Percentiles rank a stretch among this genome's conserved stretches.
Conservation (phyloP, 2,888 invertebrate genomes). For the Drosophila anceps region DNA sequence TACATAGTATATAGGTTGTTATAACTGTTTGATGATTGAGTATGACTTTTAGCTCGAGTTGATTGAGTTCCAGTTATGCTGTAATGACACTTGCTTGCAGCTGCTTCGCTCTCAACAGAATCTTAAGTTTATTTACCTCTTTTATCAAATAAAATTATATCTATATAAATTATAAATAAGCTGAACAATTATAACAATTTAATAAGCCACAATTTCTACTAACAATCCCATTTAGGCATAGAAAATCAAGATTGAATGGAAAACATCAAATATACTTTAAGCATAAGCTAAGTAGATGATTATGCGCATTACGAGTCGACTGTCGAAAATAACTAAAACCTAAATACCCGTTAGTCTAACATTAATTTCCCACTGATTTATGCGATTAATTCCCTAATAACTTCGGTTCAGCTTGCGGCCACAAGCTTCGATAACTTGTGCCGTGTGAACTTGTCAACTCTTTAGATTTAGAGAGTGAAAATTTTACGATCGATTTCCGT, state of each 20-base stretch:
- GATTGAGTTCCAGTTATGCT: constrained; percentile 2
- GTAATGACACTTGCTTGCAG: background rate
- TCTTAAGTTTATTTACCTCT: too few relatives aligned
- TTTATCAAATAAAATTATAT: background rate
- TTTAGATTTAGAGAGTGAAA: constrained; percentile 39
- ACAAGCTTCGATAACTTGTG: constrained; percentile 10
- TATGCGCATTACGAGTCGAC: background rate
- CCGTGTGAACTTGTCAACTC: constrained; percentile 64
- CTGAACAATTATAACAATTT: too few relatives aligned
- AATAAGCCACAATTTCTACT: background rate
- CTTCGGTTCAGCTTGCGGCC: background rate
- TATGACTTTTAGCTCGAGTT: constrained; percentile 13
- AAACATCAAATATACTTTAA: too few relatives aligned
- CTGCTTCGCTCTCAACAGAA: too few relatives aligned
- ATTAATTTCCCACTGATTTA: background rate
- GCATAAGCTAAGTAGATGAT: background rate
- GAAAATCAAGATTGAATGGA: background rate
- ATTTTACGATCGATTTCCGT: constrained; percentile 72
- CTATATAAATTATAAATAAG: background rate
- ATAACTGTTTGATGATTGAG: constrained; percentile 13
- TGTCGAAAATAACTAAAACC: background rate
- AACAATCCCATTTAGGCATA: background rate
- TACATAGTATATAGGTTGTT: background rate
- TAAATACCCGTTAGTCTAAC: background rate
- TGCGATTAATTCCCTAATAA: constrained; percentile 12